These are phyloP conservation scores for Teleopsis dalmanni DNA, from an alignment of 1,140 invertebrate genomes.

Conservation along the genomic window DNA sequence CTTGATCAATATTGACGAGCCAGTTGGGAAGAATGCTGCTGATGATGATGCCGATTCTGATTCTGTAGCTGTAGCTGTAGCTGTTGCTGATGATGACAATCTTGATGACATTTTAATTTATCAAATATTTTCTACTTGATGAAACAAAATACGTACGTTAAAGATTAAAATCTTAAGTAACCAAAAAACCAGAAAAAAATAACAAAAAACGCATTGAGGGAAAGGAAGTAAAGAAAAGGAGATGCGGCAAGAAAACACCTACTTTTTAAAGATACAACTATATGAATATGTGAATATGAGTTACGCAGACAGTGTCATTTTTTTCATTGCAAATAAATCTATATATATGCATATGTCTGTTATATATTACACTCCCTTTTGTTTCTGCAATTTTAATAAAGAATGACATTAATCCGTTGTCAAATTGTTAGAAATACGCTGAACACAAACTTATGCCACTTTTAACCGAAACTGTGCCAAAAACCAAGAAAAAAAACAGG, in stretches of 20 bases:
- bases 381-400: conserved; percentile 4
- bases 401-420: conserved; percentile 6
- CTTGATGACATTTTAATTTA: conserved; percentile 42
- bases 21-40: no score
- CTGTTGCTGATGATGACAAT: conserved; percentile 27
- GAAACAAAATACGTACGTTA: conserved; percentile 2
- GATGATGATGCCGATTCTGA: neutral
- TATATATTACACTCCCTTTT: neutral
- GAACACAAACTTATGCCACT: no score
- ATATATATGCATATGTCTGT: neutral
- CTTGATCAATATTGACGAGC: neutral
- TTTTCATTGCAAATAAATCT: neutral
- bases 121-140: conserved; percentile 35
- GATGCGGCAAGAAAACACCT: no score
- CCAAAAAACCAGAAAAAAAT: neutral
- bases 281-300: neutral
- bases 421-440: no score
- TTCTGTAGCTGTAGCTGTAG: neutral
- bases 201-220: neutral
- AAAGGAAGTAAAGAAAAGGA: no score
- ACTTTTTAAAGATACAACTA: neutral
- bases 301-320: conserved; percentile 1
- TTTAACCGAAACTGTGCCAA: no score
- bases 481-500: no score
- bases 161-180: conserved; percentile 5